phyloP scores from a whole-genome alignment of 2,888 invertebrate species.

The Heliconius cydno region DNA sequence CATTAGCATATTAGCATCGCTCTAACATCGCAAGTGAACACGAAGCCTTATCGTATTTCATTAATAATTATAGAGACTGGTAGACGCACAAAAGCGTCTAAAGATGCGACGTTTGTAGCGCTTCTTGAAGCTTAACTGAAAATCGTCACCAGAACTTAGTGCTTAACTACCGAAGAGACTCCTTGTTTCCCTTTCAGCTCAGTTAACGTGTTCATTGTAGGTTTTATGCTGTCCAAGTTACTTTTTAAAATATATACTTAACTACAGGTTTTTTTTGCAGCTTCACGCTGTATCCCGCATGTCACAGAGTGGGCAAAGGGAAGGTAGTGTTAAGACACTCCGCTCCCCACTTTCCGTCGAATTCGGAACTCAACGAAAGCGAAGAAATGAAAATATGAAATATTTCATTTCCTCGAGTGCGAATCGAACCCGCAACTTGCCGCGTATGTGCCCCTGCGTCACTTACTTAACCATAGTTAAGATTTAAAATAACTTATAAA shows the following conservation, averaged over 20 bases:
- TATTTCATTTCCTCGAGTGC: no score
- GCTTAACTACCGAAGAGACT: neutral
- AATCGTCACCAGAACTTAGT: constrained; percentile 19
- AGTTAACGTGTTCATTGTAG: neutral
- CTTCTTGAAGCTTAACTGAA: constrained; percentile 32
- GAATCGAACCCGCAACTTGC: no score
- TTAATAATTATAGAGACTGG: constrained; percentile 22
- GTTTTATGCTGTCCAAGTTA: neutral
- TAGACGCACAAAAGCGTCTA: constrained; percentile 22
- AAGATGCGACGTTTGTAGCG: constrained; percentile 32
- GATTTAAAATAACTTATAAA: neutral
- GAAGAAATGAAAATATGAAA: no score
- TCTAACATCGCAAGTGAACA: neutral
- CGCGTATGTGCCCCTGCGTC: no score
- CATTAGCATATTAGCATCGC: neutral
- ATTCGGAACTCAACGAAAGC: no score
- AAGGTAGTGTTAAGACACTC: no score
- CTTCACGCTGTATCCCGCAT: no score
- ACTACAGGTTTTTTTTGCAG: no score
- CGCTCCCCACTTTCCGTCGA: no score
- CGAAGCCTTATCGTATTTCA: constrained; percentile 23
- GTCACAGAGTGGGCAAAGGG: no score
- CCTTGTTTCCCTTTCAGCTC: neutral
- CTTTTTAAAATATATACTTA: neutral
- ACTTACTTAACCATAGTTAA: neutral